Percentiles rank a stretch among this genome's conserved stretches.
Conservation (phyloP, 2,888 invertebrate species). For the Macrophya alboannulata region DNA sequence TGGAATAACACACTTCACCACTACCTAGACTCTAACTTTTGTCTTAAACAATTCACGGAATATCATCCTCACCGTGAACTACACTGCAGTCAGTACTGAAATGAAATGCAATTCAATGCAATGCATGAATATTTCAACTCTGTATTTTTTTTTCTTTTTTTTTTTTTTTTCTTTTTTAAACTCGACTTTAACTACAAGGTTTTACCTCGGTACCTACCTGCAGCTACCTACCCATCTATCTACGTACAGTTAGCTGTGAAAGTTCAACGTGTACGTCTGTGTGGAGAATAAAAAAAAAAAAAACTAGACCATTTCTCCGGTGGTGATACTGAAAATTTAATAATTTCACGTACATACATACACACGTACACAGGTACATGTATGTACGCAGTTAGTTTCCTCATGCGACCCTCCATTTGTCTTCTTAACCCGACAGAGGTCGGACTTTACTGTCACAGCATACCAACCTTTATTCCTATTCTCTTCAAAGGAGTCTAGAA, state of each 20-base stretch:
- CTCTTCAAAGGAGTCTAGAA: background rate
- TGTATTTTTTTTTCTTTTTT: background rate
- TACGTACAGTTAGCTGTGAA: background rate
- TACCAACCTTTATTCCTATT: background rate
- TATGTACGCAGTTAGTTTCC: background rate
- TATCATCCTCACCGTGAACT: background rate
- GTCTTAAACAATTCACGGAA: background rate
- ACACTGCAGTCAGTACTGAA: background rate
- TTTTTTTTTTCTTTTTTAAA: background rate
- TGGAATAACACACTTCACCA: background rate
- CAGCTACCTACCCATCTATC: background rate
- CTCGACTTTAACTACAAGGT: background rate
- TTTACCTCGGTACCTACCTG: background rate
- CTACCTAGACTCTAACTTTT: background rate
- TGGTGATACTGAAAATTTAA: background rate
- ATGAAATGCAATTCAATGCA: background rate
- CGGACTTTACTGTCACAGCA: background rate
- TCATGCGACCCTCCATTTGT: background rate
- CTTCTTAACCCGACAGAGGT: conserved; percentile 11
- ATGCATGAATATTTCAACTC: background rate
- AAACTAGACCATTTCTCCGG: background rate
- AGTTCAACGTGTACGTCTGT: too few relatives aligned
- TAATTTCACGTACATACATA: background rate
- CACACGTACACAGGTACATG: too few relatives aligned
- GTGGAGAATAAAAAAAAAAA: too few relatives aligned